A percentile compares a stretch with the other conserved stretches of the same genome.
Evolutionary conservation across 2,797 vertebrate species (phyloP).

Genomic region (Pagetopsis macropterus): DNA sequence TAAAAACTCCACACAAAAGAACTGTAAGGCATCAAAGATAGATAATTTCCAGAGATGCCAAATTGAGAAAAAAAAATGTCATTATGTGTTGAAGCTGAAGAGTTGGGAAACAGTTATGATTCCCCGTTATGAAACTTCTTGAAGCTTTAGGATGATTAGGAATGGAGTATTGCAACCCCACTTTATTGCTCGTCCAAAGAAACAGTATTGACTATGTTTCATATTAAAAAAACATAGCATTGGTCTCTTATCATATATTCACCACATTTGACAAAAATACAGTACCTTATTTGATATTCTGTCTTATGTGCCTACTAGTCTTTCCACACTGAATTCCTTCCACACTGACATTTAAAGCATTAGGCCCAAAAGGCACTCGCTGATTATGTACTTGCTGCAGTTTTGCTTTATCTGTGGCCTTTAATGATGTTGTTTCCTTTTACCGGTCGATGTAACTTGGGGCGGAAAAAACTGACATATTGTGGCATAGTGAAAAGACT

Average conservation of each 20-base stretch:
- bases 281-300: neutral
- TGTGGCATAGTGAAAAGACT: constrained; percentile 37
- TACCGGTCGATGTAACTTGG: constrained; percentile 41
- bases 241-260: neutral
- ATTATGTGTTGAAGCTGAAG: constrained; percentile 16
- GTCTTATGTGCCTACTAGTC: neutral
- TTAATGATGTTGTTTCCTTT: constrained; percentile 64
- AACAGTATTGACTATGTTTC: neutral
- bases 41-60: constrained; percentile 9
- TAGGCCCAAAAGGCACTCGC: constrained; percentile 37
- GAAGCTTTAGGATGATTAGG: constrained; percentile 9
- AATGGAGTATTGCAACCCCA: neutral
- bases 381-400: constrained; percentile 56
- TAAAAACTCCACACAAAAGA: constrained; percentile 12
- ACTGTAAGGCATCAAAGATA: neutral
- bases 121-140: neutral
- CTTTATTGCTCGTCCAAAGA: neutral
- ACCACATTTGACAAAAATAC: neutral
- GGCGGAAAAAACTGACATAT: constrained; percentile 17
- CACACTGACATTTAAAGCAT: constrained; percentile 47
- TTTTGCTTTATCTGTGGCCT: constrained; percentile 51
- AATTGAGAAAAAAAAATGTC: neutral
- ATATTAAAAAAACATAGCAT: constrained; percentile 10
- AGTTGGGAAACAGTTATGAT: constrained; percentile 36
- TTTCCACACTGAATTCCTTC: constrained; percentile 20